Evolutionary conservation across 2,797 vertebrate genomes (phyloP).

Genomic region (Chrysocyon brachyurus): DNA sequence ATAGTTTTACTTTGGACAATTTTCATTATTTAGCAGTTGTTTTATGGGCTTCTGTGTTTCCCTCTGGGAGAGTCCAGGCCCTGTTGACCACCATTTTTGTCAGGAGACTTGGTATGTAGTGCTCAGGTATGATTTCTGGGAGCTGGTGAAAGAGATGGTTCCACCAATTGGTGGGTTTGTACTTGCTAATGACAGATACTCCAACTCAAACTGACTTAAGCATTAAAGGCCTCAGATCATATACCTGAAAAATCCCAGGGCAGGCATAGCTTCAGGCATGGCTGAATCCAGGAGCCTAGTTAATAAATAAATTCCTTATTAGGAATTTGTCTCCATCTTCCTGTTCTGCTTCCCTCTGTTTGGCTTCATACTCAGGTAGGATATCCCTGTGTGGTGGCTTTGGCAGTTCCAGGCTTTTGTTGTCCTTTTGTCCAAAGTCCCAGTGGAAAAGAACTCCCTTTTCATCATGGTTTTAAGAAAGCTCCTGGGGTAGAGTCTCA

Average conservation of each 20-base stretch:
- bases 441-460: neutral
- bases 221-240: neutral
- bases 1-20: neutral
- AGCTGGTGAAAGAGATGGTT: neutral
- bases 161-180: neutral
- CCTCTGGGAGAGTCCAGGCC: neutral
- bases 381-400: neutral
- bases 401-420: neutral
- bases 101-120: neutral
- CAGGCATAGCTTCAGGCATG: neutral
- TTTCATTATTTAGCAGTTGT: neutral
- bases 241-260: neutral
- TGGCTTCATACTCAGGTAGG: neutral
- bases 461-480: neutral
- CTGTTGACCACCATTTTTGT: neutral
- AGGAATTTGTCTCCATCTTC: neutral
- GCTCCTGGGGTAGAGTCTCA: neutral
- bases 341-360: neutral
- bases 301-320: neutral
- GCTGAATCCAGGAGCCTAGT: conserved; percentile 18
- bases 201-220: neutral
- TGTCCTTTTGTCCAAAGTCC: neutral
- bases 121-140: neutral
- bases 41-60: neutral
- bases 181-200: neutral